Percentiles rank a stretch among this genome's conserved stretches.
These are phyloP conservation scores for Labia minor DNA, from an alignment of 2,888 invertebrate genomes.

Conservation along the genomic window DNA sequence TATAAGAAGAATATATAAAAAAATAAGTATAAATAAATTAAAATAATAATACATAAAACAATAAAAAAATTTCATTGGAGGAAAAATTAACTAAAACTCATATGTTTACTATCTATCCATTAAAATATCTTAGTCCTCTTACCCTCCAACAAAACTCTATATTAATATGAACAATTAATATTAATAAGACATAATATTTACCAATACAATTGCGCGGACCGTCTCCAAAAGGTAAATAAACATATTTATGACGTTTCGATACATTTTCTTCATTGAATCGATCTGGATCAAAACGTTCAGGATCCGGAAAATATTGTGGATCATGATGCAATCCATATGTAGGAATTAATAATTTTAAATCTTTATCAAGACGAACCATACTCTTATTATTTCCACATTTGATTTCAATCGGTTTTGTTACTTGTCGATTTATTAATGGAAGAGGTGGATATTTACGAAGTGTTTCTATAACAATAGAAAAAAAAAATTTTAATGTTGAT, in stretches of 20 bases:
- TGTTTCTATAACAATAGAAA: no score
- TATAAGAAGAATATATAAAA: no score
- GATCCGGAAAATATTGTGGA: constrained; percentile 35
- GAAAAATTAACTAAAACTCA: no score
- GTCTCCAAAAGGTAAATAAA: constrained; percentile 35
- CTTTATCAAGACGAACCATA: constrained; percentile 31
- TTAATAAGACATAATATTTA: no score
- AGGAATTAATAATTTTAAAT: constrained; percentile 33
- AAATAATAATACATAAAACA: no score
- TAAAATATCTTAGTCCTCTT: no score
- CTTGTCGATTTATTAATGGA: constrained; percentile 30
- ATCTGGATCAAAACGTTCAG: constrained; percentile 38
- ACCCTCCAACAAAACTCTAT: no score
- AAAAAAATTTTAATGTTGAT: no score
- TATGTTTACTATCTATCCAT: no score
- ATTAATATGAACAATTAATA: no score
- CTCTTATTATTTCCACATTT: constrained; percentile 30
- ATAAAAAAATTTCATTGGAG: no score
- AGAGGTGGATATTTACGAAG: constrained; percentile 16
- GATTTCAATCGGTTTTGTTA: constrained; percentile 31
- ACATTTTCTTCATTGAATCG: constrained; percentile 36
- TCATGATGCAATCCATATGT: constrained; percentile 35
- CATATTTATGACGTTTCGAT: constrained; percentile 29
- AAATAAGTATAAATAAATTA: no score
- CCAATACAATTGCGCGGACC: constrained; percentile 36